Conservation (phyloP, 2,113 vertebrate genomes). For the Gasterosteus nipponicus region DNA sequence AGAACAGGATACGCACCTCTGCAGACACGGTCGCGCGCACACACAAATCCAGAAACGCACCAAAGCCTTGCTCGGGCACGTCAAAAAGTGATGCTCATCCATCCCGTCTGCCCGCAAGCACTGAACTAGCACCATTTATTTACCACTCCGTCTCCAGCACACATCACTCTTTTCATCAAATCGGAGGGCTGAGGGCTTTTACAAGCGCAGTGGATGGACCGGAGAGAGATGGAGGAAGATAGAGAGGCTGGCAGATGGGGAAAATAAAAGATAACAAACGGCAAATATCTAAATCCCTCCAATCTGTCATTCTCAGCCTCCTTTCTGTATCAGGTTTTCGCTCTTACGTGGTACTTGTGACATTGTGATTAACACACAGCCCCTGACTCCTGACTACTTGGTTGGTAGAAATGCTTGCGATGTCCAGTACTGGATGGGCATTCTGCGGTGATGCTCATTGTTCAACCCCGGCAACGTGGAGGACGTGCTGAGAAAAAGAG, state of each 20-base stretch:
- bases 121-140: slow-evolving; percentile 40
- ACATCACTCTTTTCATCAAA: slow-evolving; percentile 28
- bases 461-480: slow-evolving; percentile 18
- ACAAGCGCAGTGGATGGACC: neutral
- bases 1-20: slow-evolving; percentile 28
- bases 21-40: slow-evolving; percentile 15
- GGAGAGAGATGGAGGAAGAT: slow-evolving; percentile 23
- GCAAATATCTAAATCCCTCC: neutral
- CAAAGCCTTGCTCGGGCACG: slow-evolving; percentile 6
- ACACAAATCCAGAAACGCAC: slow-evolving; percentile 34
- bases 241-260: slow-evolving; percentile 23
- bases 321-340: neutral
- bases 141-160: slow-evolving; percentile 36
- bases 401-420: slow-evolving; percentile 2
- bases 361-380: neutral
- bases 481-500: neutral
- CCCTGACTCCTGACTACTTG: slow-evolving; percentile 3
- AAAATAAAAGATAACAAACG: slow-evolving; percentile 23
- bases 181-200: slow-evolving; percentile 31
- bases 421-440: neutral
- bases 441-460: slow-evolving; percentile 4
- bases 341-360: neutral
- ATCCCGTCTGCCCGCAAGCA: slow-evolving; percentile 31
- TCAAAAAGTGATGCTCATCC: slow-evolving; percentile 56
- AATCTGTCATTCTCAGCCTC: slow-evolving; percentile 3